Evolutionary conservation across 1,140 invertebrate genomes (phyloP).

Genomic region (Brachionus sp.): DNA sequence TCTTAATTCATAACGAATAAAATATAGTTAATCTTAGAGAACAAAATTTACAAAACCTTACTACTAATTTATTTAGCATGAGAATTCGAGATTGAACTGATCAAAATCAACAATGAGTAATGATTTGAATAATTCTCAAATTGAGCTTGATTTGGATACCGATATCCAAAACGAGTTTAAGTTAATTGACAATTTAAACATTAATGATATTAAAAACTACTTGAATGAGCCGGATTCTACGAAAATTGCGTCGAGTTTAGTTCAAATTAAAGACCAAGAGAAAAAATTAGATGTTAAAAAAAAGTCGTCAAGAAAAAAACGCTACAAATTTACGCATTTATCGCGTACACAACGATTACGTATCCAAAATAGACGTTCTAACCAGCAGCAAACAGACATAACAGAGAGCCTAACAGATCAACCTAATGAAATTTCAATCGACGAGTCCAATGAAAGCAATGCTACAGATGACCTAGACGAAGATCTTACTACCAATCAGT

Average conservation of each 20-base stretch:
- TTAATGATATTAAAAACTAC: background rate
- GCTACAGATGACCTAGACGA: background rate
- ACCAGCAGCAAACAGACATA: background rate
- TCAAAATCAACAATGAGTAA: background rate
- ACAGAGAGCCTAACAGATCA: background rate
- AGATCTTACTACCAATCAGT: background rate
- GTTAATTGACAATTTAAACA: background rate
- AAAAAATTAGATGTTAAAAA: background rate
- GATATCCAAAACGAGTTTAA: background rate
- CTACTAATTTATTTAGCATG: slow-evolving; percentile 7
- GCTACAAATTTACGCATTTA: slow-evolving; percentile 38
- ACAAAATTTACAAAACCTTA: slow-evolving; percentile 8
- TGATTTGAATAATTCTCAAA: background rate
- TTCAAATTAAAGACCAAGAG: background rate
- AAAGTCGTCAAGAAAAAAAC: background rate
- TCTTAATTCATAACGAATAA: background rate
- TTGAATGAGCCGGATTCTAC: background rate
- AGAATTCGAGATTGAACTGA: background rate
- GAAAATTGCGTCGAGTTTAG: background rate
- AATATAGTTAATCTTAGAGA: background rate
- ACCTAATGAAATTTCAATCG: background rate
- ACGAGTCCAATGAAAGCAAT: background rate
- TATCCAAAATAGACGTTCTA: background rate
- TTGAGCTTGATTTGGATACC: background rate
- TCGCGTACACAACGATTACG: slow-evolving; percentile 8